Evolutionary conservation across 2,113 vertebrate genomes (phyloP).

Genomic region (Tetraodon nigroviridis): DNA sequence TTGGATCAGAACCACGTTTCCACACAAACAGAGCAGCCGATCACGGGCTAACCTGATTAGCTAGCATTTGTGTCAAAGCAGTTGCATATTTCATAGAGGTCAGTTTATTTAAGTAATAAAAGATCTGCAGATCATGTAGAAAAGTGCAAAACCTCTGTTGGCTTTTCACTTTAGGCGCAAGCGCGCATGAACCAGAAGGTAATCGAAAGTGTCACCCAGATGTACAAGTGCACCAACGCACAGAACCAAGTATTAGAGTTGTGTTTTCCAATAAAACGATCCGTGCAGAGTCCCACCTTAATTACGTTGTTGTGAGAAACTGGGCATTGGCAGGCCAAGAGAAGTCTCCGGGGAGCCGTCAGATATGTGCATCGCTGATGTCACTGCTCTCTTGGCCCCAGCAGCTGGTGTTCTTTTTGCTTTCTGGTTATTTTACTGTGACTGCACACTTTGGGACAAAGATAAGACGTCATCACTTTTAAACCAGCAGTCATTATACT

Average conservation of each 20-base stretch:
- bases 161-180: background rate
- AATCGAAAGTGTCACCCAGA: slow-evolving; percentile 30
- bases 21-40: slow-evolving; percentile 21
- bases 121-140: background rate
- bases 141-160: background rate
- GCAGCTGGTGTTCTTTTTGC: slow-evolving; percentile 15
- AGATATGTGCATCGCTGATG: slow-evolving; percentile 26
- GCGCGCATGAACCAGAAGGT: slow-evolving; percentile 17
- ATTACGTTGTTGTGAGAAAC: slow-evolving; percentile 43
- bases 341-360: slow-evolving; percentile 53
- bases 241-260: background rate
- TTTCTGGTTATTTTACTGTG: slow-evolving; percentile 17
- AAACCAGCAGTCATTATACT: slow-evolving; percentile 5
- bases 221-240: background rate
- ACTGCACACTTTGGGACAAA: slow-evolving; percentile 10
- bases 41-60: background rate
- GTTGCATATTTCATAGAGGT: background rate
- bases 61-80: background rate
- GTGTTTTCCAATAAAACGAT: slow-evolving; percentile 18
- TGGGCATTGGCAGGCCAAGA: slow-evolving; percentile 30
- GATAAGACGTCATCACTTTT: slow-evolving; percentile 14
- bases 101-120: background rate
- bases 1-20: background rate
- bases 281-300: slow-evolving; percentile 15
- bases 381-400: slow-evolving; percentile 27